phyloP scores from a whole-genome alignment of 2,888 invertebrate species.

The Agriopis leucophaearia region DNA sequence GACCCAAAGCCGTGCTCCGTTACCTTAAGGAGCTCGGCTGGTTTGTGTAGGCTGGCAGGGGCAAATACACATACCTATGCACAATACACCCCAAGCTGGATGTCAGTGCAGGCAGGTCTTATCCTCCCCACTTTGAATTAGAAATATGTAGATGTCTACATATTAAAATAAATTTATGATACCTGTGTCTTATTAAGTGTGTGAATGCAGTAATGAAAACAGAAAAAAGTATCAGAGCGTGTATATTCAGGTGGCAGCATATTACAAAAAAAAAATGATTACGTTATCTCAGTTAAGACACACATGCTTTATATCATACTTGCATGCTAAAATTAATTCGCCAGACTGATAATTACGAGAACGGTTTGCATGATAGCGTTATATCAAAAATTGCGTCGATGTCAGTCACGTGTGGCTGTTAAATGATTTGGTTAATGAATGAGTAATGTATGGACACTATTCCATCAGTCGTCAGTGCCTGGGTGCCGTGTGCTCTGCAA shows the following conservation, averaged over 20 bases:
- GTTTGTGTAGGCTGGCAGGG: too few relatives aligned
- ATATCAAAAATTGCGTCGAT: slow-evolving; percentile 15
- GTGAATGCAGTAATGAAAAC: neutral
- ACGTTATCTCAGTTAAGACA: slow-evolving; percentile 21
- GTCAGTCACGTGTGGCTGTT: slow-evolving; percentile 12
- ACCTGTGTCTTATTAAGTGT: neutral
- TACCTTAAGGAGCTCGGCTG: too few relatives aligned
- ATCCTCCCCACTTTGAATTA: too few relatives aligned
- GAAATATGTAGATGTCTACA: too few relatives aligned
- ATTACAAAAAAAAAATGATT: slow-evolving; percentile 26
- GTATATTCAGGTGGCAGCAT: slow-evolving; percentile 21
- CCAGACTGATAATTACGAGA: slow-evolving; percentile 22
- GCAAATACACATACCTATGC: too few relatives aligned
- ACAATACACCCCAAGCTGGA: too few relatives aligned
- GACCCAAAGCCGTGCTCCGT: too few relatives aligned
- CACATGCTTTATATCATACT: slow-evolving; percentile 5
- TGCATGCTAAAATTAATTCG: slow-evolving; percentile 23
- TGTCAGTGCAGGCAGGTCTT: too few relatives aligned
- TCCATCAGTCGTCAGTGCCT: slow-evolving; percentile 5
- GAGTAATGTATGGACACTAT: slow-evolving; percentile 12
- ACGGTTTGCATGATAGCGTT: slow-evolving; percentile 14
- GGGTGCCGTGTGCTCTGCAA: neutral
- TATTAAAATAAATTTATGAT: neutral
- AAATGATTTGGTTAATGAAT: slow-evolving; percentile 22
- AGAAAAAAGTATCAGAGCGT: slow-evolving; percentile 1